Base-by-base conservation (phyloP, 2,113 vertebrate genomes). In the Elephas maximus region DNA sequence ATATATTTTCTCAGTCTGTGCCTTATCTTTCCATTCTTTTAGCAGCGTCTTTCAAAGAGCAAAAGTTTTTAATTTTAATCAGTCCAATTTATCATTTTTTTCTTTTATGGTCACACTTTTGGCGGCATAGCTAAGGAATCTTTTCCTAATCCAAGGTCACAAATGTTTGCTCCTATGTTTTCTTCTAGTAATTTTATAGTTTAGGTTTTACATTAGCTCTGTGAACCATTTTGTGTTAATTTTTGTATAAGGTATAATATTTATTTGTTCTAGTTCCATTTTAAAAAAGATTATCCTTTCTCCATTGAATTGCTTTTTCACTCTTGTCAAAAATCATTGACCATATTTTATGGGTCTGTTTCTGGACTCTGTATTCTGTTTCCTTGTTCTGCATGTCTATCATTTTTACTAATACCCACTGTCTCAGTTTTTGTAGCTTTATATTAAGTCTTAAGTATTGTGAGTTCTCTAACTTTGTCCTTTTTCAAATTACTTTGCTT, bases 1-100 rank as follows among this genome's bases (percentile, higher is more conserved):
- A 85, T 93, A 37, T 85, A 57, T 86, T 93, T 45, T 91, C 41
- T 93, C 17, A 21, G 57, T 91, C 60, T 69, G 5, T 87, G 69
- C 21, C 26, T 73, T 88, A 37, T 30, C 23, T 69, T 90, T 23
- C 53, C 79, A 89, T 62, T 90, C 57, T 90, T 57, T 94, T 92
- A 92, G 9, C n/a, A 74, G 37, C 65, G 45, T 67, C 9, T 41
- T 90, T 85, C 30, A 86, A 76, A 90, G 8, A 30, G 8, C 3
- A 89, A 18, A 73, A 48, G 10, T 57, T 84, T 96, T 17, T 73
- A 92, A 79, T 73, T 92, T 78, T 33, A 20, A 17, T 76, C 10
- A 51, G 48, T 85, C 30, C 26, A 71, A 0, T 51, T 80, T 63
- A 80, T 69, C 65, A 73, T 65, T 88, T 88, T 57, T 88, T 53